Evolutionary conservation across 2,113 vertebrate species (phyloP), one percentile per base, ranked within the genome.

Genomic region (Eurystomus gularis): DNA sequence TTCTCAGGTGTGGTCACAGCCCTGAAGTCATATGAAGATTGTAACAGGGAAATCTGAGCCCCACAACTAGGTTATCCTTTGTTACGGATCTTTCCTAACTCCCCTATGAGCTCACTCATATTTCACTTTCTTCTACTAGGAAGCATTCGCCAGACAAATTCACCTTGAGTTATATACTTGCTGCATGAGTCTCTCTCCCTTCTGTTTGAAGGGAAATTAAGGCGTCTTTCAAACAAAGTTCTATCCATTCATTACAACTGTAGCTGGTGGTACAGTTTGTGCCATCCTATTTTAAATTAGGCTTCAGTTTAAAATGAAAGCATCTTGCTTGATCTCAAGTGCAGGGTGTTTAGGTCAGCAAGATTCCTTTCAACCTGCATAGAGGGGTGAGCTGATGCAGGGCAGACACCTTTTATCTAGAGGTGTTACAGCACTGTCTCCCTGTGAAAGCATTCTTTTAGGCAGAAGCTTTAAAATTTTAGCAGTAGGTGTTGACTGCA

Each of bases 81-180:
- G 20, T 61, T 48, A 23, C 2, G 3, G 42, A 33, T 49, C 23
- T 64, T 79, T 64, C 57, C 25, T 31, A 10, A 25, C 40, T 61
- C 46, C 37, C 13, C 17, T n/a, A 3, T 69, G 33, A 86, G 31
- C 46, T 85, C 0, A 0, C 5, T 86, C 2, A 0, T 15, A 8
- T 33, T 58, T 42, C 17, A 15, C 8, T 1, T 31, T 28, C 49
- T 73, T 76, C 40, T 40, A 0, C 21, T 17, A 18, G 52, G 69
- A 46, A 66, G 19, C 0, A 25, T 48, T 11, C 23, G 11, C 6
- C 18, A 61, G 54, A 23, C 71, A 18, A 42, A 37, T 8, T 94
- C 55, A 18, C 64, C n/a, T 73, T 29, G 42, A 66, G 24, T 48
- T 46, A 7, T 3, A 3, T 10, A 13, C 6, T 44, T 62, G 13